Conservation (phyloP, 2,888 invertebrate genomes). For the Spialia ferax region DNA sequence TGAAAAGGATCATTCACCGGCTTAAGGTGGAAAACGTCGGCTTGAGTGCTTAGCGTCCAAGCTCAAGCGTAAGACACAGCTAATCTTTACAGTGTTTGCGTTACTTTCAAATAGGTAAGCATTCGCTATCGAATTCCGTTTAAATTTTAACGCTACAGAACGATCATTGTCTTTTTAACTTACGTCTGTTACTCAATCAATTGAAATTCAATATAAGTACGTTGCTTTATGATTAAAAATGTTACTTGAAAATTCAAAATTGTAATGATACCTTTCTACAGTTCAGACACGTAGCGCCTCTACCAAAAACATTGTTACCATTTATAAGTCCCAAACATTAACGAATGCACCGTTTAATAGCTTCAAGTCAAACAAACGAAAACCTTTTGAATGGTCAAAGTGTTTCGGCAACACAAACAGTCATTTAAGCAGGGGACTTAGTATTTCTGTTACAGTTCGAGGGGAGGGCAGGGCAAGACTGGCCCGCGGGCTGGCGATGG, state of each 20-base stretch:
- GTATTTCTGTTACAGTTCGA: constrained; percentile 44
- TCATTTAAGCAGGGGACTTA: constrained; percentile 28
- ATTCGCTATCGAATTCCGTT: neutral
- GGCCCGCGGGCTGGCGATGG: constrained; percentile 59
- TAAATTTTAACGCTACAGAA: neutral
- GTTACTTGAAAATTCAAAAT: neutral
- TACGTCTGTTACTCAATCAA: neutral
- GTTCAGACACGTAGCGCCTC: neutral
- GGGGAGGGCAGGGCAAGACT: constrained; percentile 63
- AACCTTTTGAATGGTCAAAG: constrained; percentile 35
- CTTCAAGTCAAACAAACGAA: constrained; percentile 21
- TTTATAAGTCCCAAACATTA: constrained; percentile 2
- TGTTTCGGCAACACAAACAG: constrained; percentile 36
- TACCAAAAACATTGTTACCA: neutral
- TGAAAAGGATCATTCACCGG: constrained; percentile 48
- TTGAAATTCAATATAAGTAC: too few species aligned
- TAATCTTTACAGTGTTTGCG: constrained; percentile 33
- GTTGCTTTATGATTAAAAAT: too few species aligned
- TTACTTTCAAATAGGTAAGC: constrained; percentile 17
- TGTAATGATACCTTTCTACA: too few species aligned
- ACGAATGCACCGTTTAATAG: neutral
- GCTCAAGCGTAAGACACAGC: constrained; percentile 35
- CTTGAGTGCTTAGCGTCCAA: constrained; percentile 49
- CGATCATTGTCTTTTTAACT: neutral
- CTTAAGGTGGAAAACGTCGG: constrained; percentile 46